Evolutionary conservation across 2,888 invertebrate species (phyloP).

Genomic region (Mantis religiosa): DNA sequence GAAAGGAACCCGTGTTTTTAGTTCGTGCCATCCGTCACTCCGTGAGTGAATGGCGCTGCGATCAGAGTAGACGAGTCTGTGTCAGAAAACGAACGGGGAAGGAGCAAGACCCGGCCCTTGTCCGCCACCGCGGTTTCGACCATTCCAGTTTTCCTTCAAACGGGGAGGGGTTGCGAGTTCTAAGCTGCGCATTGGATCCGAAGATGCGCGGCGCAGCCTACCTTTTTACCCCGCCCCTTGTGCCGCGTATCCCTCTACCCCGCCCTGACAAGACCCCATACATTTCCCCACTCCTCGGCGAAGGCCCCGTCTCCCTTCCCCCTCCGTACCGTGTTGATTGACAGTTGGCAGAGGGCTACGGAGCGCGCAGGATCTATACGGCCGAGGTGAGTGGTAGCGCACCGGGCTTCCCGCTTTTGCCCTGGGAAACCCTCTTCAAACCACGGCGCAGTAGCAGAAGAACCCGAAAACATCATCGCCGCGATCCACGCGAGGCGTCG

Average conservation of each 20-base stretch:
- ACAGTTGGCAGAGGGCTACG: conserved; percentile 64
- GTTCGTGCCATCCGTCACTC: conserved; percentile 23
- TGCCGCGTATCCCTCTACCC: not conserved
- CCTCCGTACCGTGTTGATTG: conserved; percentile 51
- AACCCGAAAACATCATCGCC: conserved; percentile 19
- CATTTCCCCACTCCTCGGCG: not conserved
- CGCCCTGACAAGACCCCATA: not conserved
- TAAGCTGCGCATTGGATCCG: conserved; percentile 23
- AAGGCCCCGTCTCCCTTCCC: conserved; percentile 19
- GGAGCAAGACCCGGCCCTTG: conserved; percentile 44
- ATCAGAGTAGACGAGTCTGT: conserved; percentile 8
- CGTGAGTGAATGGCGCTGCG: conserved; percentile 22
- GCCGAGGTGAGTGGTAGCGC: conserved; percentile 31
- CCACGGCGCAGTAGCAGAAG: conserved; percentile 30
- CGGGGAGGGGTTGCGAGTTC: conserved; percentile 15
- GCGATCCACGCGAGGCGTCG: too few species aligned
- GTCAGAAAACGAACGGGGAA: conserved; percentile 36
- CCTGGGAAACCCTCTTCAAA: conserved; percentile 27
- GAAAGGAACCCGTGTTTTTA: not conserved
- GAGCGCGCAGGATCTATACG: conserved; percentile 52
- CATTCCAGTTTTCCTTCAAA: conserved; percentile 22
- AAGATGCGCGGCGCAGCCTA: conserved; percentile 22
- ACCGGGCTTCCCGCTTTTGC: conserved; percentile 44
- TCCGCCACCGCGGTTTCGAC: not conserved
- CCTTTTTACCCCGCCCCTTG: not conserved